phyloP scores from a whole-genome alignment of 2,113 vertebrate species.

The Motacilla tschutschensis region DNA sequence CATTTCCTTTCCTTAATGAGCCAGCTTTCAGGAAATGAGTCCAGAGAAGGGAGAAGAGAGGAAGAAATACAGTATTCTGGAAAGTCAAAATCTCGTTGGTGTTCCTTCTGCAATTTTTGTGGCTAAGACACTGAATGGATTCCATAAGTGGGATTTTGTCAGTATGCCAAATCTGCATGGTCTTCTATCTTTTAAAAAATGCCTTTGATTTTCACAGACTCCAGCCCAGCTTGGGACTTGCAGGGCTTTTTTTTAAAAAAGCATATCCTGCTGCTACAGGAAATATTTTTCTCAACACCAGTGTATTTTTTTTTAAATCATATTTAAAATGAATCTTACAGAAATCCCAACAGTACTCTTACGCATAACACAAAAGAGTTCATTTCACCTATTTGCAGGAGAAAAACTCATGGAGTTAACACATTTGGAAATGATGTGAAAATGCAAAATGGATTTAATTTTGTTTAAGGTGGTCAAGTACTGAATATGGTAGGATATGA shows the following conservation, averaged over 20 bases:
- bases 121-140: slow-evolving; percentile 60
- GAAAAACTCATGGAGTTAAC: slow-evolving; percentile 32
- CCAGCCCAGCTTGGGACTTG: slow-evolving; percentile 37
- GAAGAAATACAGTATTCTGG: slow-evolving; percentile 27
- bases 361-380: background rate
- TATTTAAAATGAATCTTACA: slow-evolving; percentile 23
- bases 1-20: slow-evolving; percentile 22
- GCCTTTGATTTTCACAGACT: slow-evolving; percentile 60
- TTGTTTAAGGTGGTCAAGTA: background rate
- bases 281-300: slow-evolving; percentile 55
- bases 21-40: slow-evolving; percentile 14
- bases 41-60: background rate
- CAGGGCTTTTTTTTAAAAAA: background rate
- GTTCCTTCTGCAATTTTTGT: slow-evolving; percentile 37
- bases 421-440: slow-evolving; percentile 22
- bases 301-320: slow-evolving; percentile 29
- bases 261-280: slow-evolving; percentile 61
- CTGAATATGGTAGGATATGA: background rate
- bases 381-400: background rate
- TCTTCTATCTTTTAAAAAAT: slow-evolving; percentile 66
- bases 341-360: slow-evolving; percentile 12
- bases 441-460: slow-evolving; percentile 3
- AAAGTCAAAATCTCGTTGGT: slow-evolving; percentile 15
- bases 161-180: slow-evolving; percentile 55
- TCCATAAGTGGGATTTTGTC: slow-evolving; percentile 63